These are phyloP conservation scores for Trematocara stigmaticum DNA, from an alignment of 2,113 vertebrate genomes.

Conservation along the genomic window DNA sequence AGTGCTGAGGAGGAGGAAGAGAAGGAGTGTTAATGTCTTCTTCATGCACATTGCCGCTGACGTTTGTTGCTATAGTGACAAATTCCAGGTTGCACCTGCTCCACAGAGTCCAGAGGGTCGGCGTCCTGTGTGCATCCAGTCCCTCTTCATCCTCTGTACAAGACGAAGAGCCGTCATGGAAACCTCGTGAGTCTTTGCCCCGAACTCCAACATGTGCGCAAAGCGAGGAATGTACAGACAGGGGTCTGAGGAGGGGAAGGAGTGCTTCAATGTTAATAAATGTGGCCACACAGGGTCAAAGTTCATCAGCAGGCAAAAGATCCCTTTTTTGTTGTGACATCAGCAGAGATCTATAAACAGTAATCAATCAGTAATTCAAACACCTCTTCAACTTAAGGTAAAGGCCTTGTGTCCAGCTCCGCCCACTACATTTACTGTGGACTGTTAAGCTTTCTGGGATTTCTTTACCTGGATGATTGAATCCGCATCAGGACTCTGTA, in stretches of 20 bases:
- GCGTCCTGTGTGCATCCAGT: constrained; percentile 98
- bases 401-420: not conserved
- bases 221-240: constrained; percentile 97
- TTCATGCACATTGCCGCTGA: not conserved
- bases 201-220: constrained; percentile 95
- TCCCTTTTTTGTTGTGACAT: not conserved
- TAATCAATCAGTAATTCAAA: not conserved
- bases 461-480: not conserved
- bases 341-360: not conserved
- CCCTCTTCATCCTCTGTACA: constrained; percentile 95
- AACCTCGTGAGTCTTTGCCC: constrained; percentile 92
- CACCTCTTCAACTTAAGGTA: not conserved
- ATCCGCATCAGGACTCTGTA: not conserved
- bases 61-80: not conserved
- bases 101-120: constrained; percentile 92
- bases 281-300: not conserved
- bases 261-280: not conserved
- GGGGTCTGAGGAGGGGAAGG: constrained; percentile 74
- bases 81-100: constrained; percentile 73
- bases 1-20: constrained; percentile 74
- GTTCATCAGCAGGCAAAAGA: not conserved
- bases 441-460: not conserved
- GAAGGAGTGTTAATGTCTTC: not conserved
- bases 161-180: constrained; percentile 95
- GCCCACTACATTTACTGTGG: not conserved